phyloP scores from a whole-genome alignment of 1,140 invertebrate species.

The Pteromalus puparum region DNA sequence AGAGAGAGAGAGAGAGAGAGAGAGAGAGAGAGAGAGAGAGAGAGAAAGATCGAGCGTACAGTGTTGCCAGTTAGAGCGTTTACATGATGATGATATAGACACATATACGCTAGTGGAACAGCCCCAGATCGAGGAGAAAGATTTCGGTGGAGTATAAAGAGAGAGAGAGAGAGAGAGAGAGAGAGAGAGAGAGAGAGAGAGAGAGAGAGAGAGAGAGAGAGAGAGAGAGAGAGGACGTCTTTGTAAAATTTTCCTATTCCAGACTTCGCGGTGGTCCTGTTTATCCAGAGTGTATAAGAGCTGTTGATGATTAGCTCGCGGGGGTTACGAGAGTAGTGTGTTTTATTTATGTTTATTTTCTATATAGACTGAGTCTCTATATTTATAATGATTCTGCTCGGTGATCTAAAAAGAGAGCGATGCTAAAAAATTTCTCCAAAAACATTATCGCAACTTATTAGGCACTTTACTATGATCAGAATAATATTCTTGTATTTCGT shows the following conservation, averaged over 20 bases:
- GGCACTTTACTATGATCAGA: too few relatives aligned
- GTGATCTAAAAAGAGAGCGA: too few relatives aligned
- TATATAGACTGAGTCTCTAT: too few relatives aligned
- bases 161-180: neutral
- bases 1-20: neutral
- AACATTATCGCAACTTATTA: too few relatives aligned
- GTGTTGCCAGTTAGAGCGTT: conserved; percentile 9
- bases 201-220: neutral
- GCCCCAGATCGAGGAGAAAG: neutral
- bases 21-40: neutral
- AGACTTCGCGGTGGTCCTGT: too few relatives aligned
- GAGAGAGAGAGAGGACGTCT: neutral
- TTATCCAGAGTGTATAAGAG: too few relatives aligned
- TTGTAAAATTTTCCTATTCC: neutral
- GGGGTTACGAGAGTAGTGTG: too few relatives aligned
- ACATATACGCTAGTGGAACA: neutral
- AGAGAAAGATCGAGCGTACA: neutral
- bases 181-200: neutral
- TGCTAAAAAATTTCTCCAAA: too few relatives aligned
- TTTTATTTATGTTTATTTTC: too few relatives aligned
- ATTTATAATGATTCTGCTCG: too few relatives aligned
- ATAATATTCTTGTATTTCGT: too few relatives aligned
- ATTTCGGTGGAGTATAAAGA: neutral
- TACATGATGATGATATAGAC: neutral
- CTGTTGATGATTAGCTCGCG: too few relatives aligned